Evolutionary conservation across 2,888 invertebrate genomes (phyloP), one percentile per base, ranked within the genome.

Genomic region (Xestia ashworthii): DNA sequence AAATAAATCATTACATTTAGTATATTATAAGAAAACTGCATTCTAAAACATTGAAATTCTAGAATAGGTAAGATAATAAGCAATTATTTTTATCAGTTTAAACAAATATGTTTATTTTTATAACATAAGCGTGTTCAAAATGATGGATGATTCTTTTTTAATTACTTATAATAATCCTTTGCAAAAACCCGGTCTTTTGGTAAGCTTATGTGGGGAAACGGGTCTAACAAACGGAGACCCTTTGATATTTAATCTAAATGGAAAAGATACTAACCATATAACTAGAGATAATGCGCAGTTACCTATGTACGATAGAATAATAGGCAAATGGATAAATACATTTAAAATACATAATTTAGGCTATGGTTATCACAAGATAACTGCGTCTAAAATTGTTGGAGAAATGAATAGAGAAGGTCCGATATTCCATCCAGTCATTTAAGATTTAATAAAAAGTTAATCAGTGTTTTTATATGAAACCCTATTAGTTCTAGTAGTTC

Each of bases 171-270:
- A 66, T 78, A 79, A 83, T 83, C 83, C 69, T 53, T 38, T 1
- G 14, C 46, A 22, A 79, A 81, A 79, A 67, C 60, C 71, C 55
- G 41, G 69, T n/a, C 25, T 69, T 80, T 72, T 84, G 62, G 38
- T 58, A 66, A 79, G 84, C 71, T 84, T 84, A 71, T 68, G 80
- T 71, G 16, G 67, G 81, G 22, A 50, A 71, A n/a, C 46, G 67
- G 62, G 67, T 38, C 32, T 83, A 69, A 78, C 38, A 60, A 14
- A 19, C 50, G 3, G 71, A 79, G 41, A 80, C 79, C 84, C 66
- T 71, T 81, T 80, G 55, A 79, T 68, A 64, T 71, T 79, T 71
- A 84, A 84, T 80, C 3, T 68, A 46, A 81, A 80, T 50, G 66
- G 58, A 48, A 83, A 41, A 78, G 38, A 80, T 38, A 58, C 78